Evolutionary conservation across 2,113 vertebrate species (phyloP).

Genomic region (Cyprinus carpio): DNA sequence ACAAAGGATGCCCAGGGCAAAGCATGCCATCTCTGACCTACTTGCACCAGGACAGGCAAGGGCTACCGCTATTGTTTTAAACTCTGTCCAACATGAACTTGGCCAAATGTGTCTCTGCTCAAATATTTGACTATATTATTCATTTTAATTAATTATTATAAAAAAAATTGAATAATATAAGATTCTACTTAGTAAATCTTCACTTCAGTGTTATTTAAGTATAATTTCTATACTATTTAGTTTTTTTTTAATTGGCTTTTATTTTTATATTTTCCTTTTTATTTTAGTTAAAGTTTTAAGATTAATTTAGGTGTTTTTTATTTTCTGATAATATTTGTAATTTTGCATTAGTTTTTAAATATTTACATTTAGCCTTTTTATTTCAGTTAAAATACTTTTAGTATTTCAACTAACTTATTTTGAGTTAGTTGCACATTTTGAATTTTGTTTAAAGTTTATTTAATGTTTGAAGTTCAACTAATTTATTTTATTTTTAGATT

Average conservation of each 20-base stretch:
- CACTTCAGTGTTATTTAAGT: too few relatives aligned
- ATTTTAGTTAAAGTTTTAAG: too few relatives aligned
- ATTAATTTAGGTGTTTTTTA: too few relatives aligned
- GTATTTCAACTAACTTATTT: not conserved
- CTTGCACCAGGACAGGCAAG: slow-evolving; percentile 57
- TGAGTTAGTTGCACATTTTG: not conserved
- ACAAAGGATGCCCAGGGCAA: slow-evolving; percentile 60
- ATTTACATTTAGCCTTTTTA: too few relatives aligned
- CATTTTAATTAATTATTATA: not conserved
- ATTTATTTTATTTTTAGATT: too few relatives aligned
- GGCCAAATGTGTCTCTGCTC: not conserved
- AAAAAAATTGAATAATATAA: not conserved
- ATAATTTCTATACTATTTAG: too few relatives aligned
- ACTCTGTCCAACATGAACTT: not conserved
- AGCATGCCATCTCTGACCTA: slow-evolving; percentile 68
- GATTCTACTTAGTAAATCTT: too few relatives aligned
- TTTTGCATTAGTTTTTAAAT: too few relatives aligned
- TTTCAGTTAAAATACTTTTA: not conserved
- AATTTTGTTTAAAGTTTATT: not conserved
- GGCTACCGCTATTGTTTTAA: slow-evolving; percentile 57
- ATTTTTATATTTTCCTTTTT: too few relatives aligned
- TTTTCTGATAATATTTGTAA: too few relatives aligned
- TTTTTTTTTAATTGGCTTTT: too few relatives aligned
- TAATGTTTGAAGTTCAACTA: too few relatives aligned
- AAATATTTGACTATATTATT: not conserved